phyloP scores from a whole-genome alignment of 2,888 invertebrate species.

The Spodoptera exigua region DNA sequence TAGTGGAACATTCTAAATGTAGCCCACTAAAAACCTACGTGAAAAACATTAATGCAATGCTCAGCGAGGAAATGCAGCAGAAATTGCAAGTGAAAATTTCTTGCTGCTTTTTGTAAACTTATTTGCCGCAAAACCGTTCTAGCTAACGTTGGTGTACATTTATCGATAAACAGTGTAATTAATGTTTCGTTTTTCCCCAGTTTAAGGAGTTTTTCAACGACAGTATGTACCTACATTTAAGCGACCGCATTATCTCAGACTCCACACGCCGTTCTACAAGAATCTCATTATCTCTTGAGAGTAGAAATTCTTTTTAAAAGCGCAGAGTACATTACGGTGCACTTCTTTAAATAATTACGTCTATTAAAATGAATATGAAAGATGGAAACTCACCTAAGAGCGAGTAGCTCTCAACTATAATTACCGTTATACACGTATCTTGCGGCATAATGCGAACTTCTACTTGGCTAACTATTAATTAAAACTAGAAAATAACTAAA shows the following conservation, averaged over 20 bases:
- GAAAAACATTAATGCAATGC: conserved; percentile 24
- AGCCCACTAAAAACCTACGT: conserved; percentile 20
- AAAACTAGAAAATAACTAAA: no score
- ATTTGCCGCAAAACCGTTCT: not conserved
- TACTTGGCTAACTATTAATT: conserved; percentile 5
- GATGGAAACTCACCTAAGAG: conserved; percentile 13
- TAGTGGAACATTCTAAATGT: conserved; percentile 23
- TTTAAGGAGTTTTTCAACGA: conserved; percentile 15
- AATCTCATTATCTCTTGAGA: conserved; percentile 40
- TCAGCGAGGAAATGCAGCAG: conserved; percentile 7
- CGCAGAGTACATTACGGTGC: conserved; percentile 26
- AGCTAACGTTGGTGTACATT: not conserved
- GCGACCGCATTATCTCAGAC: conserved; percentile 24
- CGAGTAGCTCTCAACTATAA: conserved; percentile 11
- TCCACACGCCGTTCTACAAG: conserved; percentile 25
- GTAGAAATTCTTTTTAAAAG: conserved; percentile 27
- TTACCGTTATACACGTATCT: not conserved
- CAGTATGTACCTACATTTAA: conserved; percentile 24
- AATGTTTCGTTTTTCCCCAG: not conserved
- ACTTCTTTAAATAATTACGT: conserved; percentile 31
- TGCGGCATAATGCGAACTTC: not conserved
- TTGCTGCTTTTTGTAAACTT: not conserved
- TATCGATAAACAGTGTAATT: not conserved
- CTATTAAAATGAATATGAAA: conserved; percentile 26
- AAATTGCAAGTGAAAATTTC: conserved; percentile 9